Evolutionary conservation across 2,888 invertebrate genomes (phyloP), one percentile per base, ranked within the genome.

Genomic region (Gryllus longicercus): DNA sequence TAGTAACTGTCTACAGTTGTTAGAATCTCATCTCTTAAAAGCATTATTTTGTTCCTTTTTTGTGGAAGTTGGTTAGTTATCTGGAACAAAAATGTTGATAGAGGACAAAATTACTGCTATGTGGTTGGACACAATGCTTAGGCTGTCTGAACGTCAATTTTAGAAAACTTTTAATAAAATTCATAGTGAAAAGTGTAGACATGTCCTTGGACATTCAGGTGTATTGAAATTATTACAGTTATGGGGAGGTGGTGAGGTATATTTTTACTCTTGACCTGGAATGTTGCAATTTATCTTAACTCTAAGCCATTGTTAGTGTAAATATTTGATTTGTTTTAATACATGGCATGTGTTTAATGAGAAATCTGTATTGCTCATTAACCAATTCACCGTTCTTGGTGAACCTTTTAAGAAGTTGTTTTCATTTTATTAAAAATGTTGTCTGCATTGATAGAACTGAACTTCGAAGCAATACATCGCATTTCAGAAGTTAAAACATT

Each of bases 171-270:
- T 38, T 38, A 38, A 38, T 38, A 38, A 25, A 63, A 63, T 63
- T 63, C 63, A 63, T 63, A 63, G 63, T 63, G 63, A 63, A 63
- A 63, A 63, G 63, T 63, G 63, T 63, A 63, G 63, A 63, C 63
- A 63, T 63, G 63, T 63, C 63, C 63, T 63, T 63, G n/a, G 14
- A n/a, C 63, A 63, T 63, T 63, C 63, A 63, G 63, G n/a, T 63
- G 63, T 63, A 63, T 63, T 63, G n/a, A 63, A 63, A 63, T n/a
- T 63, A n/a, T 18, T 63, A 63, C 63, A 63, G 63, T 18, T 63
- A 63, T 63, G 63, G 63, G 63, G 63, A 63, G 63, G 63, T 63
- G 63, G 63, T 63, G 63, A 63, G 63, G 63, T 18, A 63, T 63
- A n/a, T 18, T 63, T 63, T 63, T 63, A 63, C 63, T 63, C 63